Base-by-base conservation (phyloP, 1,140 invertebrate genomes). In the Plectrocnemia conspersa region DNA sequence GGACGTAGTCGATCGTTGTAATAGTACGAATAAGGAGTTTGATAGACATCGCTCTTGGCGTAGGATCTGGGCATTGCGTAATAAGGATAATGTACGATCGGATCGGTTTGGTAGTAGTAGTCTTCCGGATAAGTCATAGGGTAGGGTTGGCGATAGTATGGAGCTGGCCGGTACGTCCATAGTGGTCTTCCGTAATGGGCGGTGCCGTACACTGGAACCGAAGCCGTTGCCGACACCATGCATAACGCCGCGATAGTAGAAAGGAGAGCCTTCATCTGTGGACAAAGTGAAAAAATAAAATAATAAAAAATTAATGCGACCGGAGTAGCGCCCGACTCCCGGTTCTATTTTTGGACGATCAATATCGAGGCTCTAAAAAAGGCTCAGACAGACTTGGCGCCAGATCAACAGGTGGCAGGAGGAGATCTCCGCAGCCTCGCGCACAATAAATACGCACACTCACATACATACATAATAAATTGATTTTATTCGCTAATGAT, bases 41-140 rank as follows among this genome's bases (percentile, higher is more conserved):
- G 70, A 59, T 75, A 76, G 3, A 71, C 58, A 18, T 74, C 67
- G 50, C 68, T 72, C 54, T 72, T 72, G 10, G 68, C 64, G 48
- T 66, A 59, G 19, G 60, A 54, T 42, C 58, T 66, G 15, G 64
- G 52, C 13, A 64, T 56, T 2, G 68, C 58, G 57, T 71, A 73
- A 16, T 71, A 61, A 0, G 70, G 69, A 29, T 70, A 72, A 22
- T 59, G 61, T 3, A 64, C 36, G 11, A 59, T 32, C 21, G 64
- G 55, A 16, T 74, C 67, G 18, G 65, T 67, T 19, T 61, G 63
- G 55, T 74, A 79, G 49, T 78, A 75, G 58, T 79, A 76, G 53
- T 80, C 76, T 4, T 75, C 77, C 19, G 75, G 73, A 22, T 79
- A 77, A 41, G 72, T 70, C 52, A 78, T 75, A 49, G 69, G 71